Conservation (phyloP, 1,140 invertebrate species). For the Drosophila kohkoa region DNA sequence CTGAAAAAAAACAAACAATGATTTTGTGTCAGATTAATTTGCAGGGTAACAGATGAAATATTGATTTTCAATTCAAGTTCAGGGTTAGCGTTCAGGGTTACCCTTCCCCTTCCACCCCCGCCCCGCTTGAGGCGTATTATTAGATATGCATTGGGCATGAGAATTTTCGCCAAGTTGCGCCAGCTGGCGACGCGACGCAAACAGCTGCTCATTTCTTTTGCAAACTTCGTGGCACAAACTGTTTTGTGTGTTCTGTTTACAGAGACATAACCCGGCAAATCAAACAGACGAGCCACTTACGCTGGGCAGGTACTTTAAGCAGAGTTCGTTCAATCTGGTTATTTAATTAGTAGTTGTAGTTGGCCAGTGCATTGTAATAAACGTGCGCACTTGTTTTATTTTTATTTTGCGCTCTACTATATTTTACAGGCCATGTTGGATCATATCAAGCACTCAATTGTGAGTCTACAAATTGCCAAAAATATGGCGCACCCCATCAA, state of each 20-base stretch:
- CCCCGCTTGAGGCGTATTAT: slow-evolving; percentile 16
- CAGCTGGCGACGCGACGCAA: slow-evolving; percentile 29
- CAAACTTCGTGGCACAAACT: slow-evolving; percentile 42
- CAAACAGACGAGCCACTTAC: neutral
- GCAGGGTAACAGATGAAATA: slow-evolving; percentile 26
- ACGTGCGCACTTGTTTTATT: neutral
- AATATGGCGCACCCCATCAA: slow-evolving; percentile 95
- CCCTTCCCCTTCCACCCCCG: neutral
- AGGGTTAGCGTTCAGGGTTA: slow-evolving; percentile 76
- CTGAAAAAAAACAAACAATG: slow-evolving; percentile 9
- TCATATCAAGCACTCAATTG: slow-evolving; percentile 98
- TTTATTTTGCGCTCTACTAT: neutral
- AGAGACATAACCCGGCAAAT: neutral
- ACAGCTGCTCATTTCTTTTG: slow-evolving; percentile 52
- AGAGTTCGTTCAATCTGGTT: slow-evolving; percentile 20
- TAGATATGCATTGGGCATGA: slow-evolving; percentile 49
- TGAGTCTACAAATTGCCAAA: slow-evolving; percentile 98
- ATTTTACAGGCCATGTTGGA: slow-evolving; percentile 92
- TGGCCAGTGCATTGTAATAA: slow-evolving; percentile 3
- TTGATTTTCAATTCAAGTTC: slow-evolving; percentile 75
- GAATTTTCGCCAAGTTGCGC: slow-evolving; percentile 35
- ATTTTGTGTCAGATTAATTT: slow-evolving; percentile 12
- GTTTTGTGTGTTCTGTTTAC: slow-evolving; percentile 24
- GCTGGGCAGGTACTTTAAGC: neutral
- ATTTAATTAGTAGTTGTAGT: slow-evolving; percentile 34